Percentiles rank a stretch among this genome's conserved stretches.
phyloP scores from a whole-genome alignment of 2,113 vertebrate genomes.

The Myrmecobius fasciatus region DNA sequence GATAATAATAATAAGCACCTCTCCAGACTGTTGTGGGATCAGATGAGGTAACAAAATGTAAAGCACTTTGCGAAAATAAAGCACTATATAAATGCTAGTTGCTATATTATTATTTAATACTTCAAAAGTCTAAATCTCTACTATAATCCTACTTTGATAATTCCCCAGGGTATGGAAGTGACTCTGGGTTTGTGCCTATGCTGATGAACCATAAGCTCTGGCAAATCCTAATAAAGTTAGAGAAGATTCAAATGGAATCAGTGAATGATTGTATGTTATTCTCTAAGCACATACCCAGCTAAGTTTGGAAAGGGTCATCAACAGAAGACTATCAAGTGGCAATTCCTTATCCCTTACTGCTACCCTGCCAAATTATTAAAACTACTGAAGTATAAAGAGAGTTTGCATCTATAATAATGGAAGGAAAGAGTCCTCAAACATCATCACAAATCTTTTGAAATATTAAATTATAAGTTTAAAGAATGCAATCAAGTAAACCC shows the following conservation, averaged over 20 bases:
- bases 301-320: not conserved
- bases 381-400: not conserved
- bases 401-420: not conserved
- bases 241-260: not conserved
- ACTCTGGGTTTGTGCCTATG: not conserved
- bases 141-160: not conserved
- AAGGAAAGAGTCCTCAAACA: not conserved
- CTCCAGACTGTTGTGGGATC: not conserved
- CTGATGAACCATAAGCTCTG: not conserved
- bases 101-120: not conserved
- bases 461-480: not conserved
- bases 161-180: not conserved
- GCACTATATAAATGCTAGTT: not conserved
- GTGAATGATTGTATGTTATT: not conserved
- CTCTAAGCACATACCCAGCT: not conserved
- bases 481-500: slow-evolving; percentile 3
- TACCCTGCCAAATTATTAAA: not conserved
- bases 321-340: not conserved
- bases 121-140: not conserved
- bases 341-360: not conserved
- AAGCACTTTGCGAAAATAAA: not conserved
- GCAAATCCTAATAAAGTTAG: not conserved
- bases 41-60: not conserved
- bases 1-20: not conserved
- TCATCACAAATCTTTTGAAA: not conserved